phyloP scores from a whole-genome alignment of 2,888 invertebrate species.

The Odiellus spinosus region DNA sequence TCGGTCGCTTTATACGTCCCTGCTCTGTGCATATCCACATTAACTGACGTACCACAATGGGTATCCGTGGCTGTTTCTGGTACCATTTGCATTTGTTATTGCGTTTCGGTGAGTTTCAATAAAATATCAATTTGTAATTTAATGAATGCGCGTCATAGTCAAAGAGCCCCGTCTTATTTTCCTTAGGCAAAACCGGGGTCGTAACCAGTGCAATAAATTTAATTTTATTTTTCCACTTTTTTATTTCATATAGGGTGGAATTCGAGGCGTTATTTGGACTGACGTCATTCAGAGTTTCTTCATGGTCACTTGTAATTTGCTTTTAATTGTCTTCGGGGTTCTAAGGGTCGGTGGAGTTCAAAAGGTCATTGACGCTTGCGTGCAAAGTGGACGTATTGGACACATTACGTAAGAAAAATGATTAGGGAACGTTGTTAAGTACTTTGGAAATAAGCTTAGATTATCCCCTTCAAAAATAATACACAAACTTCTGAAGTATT shows the following conservation, averaged over 20 bases:
- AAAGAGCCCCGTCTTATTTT: too few relatives aligned
- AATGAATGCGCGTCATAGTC: too few relatives aligned
- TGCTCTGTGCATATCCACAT: too few relatives aligned
- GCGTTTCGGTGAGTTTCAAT: conserved; percentile 43
- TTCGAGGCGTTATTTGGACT: conserved; percentile 75
- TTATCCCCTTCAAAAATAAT: too few relatives aligned
- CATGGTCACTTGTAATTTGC: conserved; percentile 67
- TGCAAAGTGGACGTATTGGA: conserved; percentile 49
- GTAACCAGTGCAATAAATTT: conserved; percentile 47
- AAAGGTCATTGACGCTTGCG: conserved; percentile 52
- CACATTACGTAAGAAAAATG: conserved; percentile 27
- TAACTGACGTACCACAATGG: conserved; percentile 30
- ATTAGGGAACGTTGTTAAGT: background rate
- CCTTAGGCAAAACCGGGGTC: too few relatives aligned
- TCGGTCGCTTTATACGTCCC: too few relatives aligned
- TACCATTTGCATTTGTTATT: too few relatives aligned
- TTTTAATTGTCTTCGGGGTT: conserved; percentile 53
- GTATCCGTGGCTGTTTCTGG: conserved; percentile 31
- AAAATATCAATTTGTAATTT: too few relatives aligned
- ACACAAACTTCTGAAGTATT: too few relatives aligned
- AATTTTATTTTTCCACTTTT: conserved; percentile 65
- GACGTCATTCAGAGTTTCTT: conserved; percentile 60
- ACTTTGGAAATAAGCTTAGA: background rate
- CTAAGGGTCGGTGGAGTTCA: conserved; percentile 37
- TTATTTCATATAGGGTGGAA: conserved; percentile 71